A percentile compares a stretch with the other conserved stretches of the same genome.
phyloP scores from a whole-genome alignment of 1,140 invertebrate species.

The Macrobrachium nipponense region DNA sequence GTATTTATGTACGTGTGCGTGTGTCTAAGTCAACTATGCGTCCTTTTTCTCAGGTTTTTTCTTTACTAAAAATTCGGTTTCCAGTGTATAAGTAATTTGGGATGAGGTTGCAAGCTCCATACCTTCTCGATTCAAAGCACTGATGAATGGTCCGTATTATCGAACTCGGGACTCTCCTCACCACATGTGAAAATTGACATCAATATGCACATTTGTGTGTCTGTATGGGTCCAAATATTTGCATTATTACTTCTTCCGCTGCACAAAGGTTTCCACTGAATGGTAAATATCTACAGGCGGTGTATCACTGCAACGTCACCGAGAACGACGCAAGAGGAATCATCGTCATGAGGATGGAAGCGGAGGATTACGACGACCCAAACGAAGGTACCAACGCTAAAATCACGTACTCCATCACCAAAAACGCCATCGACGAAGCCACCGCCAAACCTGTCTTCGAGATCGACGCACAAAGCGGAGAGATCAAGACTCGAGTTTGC shows the following conservation, averaged over 20 bases:
- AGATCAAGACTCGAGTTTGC: conserved; percentile 94
- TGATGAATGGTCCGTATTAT: too few relatives aligned
- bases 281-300: conserved; percentile 70
- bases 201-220: too few relatives aligned
- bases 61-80: too few relatives aligned
- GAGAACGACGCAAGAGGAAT: conserved; percentile 96
- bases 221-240: too few relatives aligned
- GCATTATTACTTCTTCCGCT: too few relatives aligned
- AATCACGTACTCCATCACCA: conserved; percentile 92
- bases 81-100: too few relatives aligned
- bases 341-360: conserved; percentile 99
- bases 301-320: conserved; percentile 96
- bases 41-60: not conserved
- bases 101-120: too few relatives aligned
- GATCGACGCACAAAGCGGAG: conserved; percentile 93
- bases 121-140: too few relatives aligned
- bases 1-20: not conserved
- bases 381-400: conserved; percentile 92
- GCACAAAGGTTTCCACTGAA: too few relatives aligned
- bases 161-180: too few relatives aligned
- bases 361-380: conserved; percentile 96
- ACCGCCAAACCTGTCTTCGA: conserved; percentile 95
- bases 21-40: not conserved
- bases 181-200: too few relatives aligned
- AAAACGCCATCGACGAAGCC: conserved; percentile 96